Evolutionary conservation across 2,888 invertebrate genomes (phyloP).

Genomic region (Pedicia rivosa): DNA sequence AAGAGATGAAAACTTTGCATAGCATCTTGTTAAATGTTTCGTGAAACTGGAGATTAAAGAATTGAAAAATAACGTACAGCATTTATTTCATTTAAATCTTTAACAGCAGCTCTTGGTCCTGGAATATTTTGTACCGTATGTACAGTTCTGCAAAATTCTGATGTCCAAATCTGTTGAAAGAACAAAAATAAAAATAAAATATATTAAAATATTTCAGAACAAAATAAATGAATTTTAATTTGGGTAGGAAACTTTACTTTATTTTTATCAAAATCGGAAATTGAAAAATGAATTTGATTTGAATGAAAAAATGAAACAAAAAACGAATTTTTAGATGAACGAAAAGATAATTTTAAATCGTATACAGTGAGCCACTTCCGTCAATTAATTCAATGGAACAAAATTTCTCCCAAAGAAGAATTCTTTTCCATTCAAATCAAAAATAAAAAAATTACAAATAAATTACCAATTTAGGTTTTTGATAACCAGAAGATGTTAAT

Average conservation of each 20-base stretch:
- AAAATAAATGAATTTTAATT: too few relatives aligned
- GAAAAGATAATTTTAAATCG: too few relatives aligned
- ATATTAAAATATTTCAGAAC: neutral
- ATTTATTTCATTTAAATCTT: slow-evolving; percentile 82
- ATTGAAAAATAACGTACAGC: slow-evolving; percentile 44
- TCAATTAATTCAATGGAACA: too few relatives aligned
- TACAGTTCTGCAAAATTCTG: slow-evolving; percentile 72
- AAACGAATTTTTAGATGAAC: too few relatives aligned
- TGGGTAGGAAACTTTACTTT: too few relatives aligned
- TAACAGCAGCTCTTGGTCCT: slow-evolving; percentile 68
- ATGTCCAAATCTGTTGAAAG: slow-evolving; percentile 77
- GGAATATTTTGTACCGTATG: slow-evolving; percentile 68
- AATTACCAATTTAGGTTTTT: slow-evolving; percentile 14
- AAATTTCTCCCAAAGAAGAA: too few relatives aligned
- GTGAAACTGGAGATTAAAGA: neutral
- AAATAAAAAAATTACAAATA: neutral
- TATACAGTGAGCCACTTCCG: too few relatives aligned
- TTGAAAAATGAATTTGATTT: neutral
- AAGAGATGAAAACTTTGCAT: too few relatives aligned
- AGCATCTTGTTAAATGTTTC: too few relatives aligned
- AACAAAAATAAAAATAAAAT: slow-evolving; percentile 3
- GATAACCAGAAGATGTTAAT: slow-evolving; percentile 28
- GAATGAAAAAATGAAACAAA: neutral
- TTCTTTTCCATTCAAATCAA: neutral
- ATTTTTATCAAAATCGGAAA: too few relatives aligned